phyloP scores from a whole-genome alignment of 2,888 invertebrate genomes.

The Eumerus sabulonum region DNA sequence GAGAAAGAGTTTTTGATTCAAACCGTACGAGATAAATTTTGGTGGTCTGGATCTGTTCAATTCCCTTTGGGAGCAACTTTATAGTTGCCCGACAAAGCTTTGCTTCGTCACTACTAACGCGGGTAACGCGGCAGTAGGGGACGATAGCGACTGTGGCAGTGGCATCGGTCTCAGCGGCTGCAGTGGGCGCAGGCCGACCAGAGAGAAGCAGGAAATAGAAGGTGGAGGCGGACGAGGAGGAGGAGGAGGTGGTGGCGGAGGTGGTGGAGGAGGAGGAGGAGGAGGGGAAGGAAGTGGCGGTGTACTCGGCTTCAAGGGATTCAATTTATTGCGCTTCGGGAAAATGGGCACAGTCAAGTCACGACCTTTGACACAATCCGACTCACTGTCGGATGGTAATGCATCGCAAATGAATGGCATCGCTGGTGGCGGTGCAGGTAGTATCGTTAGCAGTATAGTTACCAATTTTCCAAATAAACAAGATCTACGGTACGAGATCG shows the following conservation, averaged over 20 bases:
- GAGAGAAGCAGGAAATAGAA: constrained; percentile 19
- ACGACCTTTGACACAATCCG: constrained; percentile 74
- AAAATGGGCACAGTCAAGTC: constrained; percentile 78
- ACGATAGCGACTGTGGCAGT: constrained; percentile 59
- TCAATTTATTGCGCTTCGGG: constrained; percentile 43
- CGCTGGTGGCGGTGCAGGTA: constrained; percentile 54
- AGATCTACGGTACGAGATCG: constrained; percentile 71
- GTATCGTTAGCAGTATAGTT: constrained; percentile 55
- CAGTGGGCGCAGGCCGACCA: constrained; percentile 69
- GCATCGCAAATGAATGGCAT: constrained; percentile 69
- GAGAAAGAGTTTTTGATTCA: constrained; percentile 26
- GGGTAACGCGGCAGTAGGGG: constrained; percentile 70
- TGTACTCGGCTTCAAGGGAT: constrained; percentile 56
- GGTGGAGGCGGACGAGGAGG: constrained; percentile 56
- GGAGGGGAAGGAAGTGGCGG: constrained; percentile 63
- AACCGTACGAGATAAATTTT: constrained; percentile 53
- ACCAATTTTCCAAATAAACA: constrained; percentile 75
- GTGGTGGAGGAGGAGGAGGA: constrained; percentile 57
- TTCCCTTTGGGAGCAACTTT: constrained; percentile 78
- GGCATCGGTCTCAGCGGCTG: constrained; percentile 17
- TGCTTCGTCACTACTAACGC: constrained; percentile 75
- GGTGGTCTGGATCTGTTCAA: constrained; percentile 78
- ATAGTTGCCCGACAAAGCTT: constrained; percentile 78
- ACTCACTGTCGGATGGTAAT: constrained; percentile 73
- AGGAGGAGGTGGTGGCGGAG: constrained; percentile 66